Percentiles rank a stretch among this genome's conserved stretches.
phyloP scores from a whole-genome alignment of 2,797 vertebrate genomes.

The Crossoptilon crossoptilon region DNA sequence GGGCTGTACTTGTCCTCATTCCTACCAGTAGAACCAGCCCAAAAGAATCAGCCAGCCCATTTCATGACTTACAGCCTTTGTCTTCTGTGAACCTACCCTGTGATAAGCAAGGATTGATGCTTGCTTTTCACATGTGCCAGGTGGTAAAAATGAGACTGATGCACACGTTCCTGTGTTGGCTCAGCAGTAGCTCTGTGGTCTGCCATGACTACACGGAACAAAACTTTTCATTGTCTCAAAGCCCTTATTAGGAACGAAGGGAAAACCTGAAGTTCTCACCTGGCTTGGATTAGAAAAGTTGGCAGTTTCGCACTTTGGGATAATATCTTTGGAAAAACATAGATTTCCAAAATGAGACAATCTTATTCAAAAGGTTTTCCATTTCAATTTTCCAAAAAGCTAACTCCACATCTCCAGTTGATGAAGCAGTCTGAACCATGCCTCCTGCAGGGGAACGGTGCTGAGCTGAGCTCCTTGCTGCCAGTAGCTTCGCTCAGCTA shows the following conservation, averaged over 20 bases:
- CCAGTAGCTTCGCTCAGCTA: not conserved
- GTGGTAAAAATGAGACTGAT: fast-evolving
- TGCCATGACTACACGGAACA: not conserved
- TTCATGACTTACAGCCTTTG: not conserved
- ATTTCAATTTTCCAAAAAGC: not conserved
- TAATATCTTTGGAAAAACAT: not conserved
- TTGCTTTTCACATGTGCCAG: fast-evolving
- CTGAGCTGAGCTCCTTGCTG: not conserved
- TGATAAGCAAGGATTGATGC: not conserved
- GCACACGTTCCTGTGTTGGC: not conserved
- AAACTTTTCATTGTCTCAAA: not conserved
- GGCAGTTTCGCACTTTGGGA: not conserved
- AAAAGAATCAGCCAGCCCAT: not conserved
- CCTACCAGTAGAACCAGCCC: not conserved
- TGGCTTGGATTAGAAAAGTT: not conserved
- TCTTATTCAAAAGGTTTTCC: not conserved
- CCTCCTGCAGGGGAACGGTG: not conserved
- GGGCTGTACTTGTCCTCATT: not conserved
- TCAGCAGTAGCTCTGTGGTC: not conserved
- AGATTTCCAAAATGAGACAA: not conserved
- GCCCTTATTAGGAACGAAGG: not conserved
- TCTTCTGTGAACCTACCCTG: not conserved
- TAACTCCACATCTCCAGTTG: not conserved
- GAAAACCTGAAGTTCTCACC: not conserved
- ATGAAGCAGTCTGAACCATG: not conserved